phyloP scores from a whole-genome alignment of 1,140 invertebrate genomes.

The Linepithema humile region DNA sequence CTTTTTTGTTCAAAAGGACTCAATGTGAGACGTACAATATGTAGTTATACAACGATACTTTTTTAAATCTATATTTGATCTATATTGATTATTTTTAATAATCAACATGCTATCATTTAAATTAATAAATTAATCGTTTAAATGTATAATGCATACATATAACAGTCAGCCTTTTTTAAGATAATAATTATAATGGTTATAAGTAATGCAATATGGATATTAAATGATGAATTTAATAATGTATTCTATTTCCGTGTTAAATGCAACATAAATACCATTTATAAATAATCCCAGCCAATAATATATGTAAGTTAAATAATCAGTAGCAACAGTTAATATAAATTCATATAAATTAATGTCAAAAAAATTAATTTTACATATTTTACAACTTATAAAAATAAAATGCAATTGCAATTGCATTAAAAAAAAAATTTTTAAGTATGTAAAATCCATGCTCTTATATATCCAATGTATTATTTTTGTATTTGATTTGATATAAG shows the following conservation, averaged over 20 bases:
- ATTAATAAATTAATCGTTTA: background rate
- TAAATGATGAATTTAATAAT: background rate
- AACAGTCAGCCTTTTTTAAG: conserved; percentile 66
- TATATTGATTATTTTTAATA: background rate
- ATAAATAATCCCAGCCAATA: background rate
- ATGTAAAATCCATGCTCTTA: conserved; percentile 7
- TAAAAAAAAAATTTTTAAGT: conserved; percentile 1
- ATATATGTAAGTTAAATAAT: conserved; percentile 2
- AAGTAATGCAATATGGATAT: conserved; percentile 5
- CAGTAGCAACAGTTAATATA: background rate
- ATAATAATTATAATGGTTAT: conserved; percentile 51
- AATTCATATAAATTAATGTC: too few species aligned
- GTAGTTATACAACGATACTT: conserved; percentile 68
- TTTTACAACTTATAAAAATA: background rate
- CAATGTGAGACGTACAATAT: background rate
- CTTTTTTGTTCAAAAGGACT: background rate
- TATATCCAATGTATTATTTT: background rate
- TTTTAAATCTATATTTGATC: too few species aligned
- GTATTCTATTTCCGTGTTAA: background rate
- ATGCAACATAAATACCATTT: background rate
- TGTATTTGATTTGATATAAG: background rate
- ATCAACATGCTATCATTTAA: background rate
- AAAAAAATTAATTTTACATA: background rate
- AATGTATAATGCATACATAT: background rate
- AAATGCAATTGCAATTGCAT: background rate